Evolutionary conservation across 1,140 invertebrate genomes (phyloP).

Genomic region (Brachionus rubens): DNA sequence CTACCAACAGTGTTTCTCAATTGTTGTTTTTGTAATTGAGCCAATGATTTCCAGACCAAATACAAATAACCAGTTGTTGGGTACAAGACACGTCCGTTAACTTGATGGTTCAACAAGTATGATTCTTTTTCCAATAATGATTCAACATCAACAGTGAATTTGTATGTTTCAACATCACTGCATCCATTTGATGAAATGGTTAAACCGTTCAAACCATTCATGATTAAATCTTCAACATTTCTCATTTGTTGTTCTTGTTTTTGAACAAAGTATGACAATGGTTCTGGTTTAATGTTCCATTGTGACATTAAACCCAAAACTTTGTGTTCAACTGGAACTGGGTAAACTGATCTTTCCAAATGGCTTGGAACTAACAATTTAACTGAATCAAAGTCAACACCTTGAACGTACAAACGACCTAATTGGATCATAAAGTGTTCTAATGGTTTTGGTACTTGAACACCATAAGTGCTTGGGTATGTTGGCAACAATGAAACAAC

Average conservation of each 20-base stretch:
- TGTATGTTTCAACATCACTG: neutral
- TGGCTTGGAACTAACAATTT: slow-evolving; percentile 15
- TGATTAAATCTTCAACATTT: neutral
- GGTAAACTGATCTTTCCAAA: neutral
- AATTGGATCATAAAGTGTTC: slow-evolving; percentile 35
- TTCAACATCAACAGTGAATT: slow-evolving; percentile 38
- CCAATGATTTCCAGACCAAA: slow-evolving; percentile 85
- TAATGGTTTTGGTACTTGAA: neutral
- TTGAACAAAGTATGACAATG: neutral
- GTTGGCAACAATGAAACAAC: slow-evolving; percentile 22
- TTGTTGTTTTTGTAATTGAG: slow-evolving; percentile 66
- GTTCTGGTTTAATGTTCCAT: slow-evolving; percentile 32
- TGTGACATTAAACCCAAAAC: neutral
- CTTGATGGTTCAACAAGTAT: slow-evolving; percentile 80
- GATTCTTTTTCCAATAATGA: slow-evolving; percentile 37
- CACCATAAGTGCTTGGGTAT: slow-evolving; percentile 10
- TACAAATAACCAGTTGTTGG: slow-evolving; percentile 91
- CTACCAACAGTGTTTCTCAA: neutral
- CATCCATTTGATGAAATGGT: neutral
- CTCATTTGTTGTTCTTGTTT: neutral
- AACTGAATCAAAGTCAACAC: slow-evolving; percentile 11
- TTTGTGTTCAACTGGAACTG: slow-evolving; percentile 14
- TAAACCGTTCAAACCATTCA: neutral
- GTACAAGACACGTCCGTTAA: slow-evolving; percentile 88
- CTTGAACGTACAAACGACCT: slow-evolving; percentile 1